Conservation (phyloP, 2,888 invertebrate genomes). For the Orthonevra nobilis region DNA sequence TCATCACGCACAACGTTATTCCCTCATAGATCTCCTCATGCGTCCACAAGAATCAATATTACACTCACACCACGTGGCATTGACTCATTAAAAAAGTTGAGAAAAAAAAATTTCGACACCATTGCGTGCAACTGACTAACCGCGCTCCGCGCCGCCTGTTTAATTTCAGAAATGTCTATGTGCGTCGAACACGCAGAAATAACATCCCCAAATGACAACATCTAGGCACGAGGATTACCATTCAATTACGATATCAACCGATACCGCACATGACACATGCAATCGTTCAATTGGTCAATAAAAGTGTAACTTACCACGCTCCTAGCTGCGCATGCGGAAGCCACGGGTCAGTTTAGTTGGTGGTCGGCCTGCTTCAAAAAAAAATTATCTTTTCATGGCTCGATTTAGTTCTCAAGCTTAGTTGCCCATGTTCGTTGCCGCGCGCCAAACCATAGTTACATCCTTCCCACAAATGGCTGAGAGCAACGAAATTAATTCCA, state of each 20-base stretch:
- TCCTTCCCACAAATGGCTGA: conserved; percentile 48
- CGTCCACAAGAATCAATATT: conserved; percentile 42
- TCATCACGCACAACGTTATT: conserved; percentile 38
- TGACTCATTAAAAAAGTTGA: conserved; percentile 59
- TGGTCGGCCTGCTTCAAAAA: conserved; percentile 8
- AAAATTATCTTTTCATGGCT: conserved; percentile 41
- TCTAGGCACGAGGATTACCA: conserved; percentile 55
- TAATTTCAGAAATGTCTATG: conserved; percentile 64
- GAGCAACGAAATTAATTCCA: conserved; percentile 69
- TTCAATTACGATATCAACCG: conserved; percentile 55
- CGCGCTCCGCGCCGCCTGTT: conserved; percentile 29
- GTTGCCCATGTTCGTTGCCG: conserved; percentile 19
- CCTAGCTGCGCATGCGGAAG: conserved; percentile 24
- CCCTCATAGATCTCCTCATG: too few relatives aligned
- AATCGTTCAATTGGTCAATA: conserved; percentile 68
- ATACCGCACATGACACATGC: conserved; percentile 57
- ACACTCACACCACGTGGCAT: conserved; percentile 19
- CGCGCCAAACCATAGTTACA: conserved; percentile 22
- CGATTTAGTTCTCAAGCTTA: conserved; percentile 39
- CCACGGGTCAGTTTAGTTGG: conserved; percentile 42
- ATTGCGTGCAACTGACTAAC: conserved; percentile 49
- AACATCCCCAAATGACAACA: conserved; percentile 40
- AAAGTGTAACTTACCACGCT: conserved; percentile 34
- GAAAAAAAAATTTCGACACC: too few relatives aligned
- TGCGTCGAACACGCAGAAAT: conserved; percentile 59